phyloP scores from a whole-genome alignment of 2,113 vertebrate genomes.

The Crotalus helleri region DNA sequence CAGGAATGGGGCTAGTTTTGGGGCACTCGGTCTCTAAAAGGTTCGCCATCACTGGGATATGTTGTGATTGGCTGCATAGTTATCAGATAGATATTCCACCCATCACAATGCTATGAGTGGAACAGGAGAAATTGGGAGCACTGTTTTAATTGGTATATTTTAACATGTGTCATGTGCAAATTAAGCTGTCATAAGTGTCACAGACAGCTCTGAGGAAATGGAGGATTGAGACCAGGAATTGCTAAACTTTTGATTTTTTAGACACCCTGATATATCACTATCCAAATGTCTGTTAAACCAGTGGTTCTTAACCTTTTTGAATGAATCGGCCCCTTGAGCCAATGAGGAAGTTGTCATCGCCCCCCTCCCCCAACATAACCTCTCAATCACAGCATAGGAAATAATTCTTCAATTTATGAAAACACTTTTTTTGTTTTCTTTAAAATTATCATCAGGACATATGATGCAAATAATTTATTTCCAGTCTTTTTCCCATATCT shows the following conservation, averaged over 20 bases:
- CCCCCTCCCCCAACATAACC: no score
- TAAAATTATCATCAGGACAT: no score
- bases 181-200: background rate
- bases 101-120: background rate
- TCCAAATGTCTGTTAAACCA: background rate
- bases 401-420: no score
- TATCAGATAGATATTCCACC: background rate
- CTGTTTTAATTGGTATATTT: background rate
- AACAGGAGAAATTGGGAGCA: background rate
- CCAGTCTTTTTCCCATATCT: no score
- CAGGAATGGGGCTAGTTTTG: no score
- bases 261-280: background rate
- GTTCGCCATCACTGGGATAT: background rate
- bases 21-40: no score
- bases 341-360: no score
- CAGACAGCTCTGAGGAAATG: background rate
- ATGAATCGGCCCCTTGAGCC: no score
- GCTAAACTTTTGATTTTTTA: background rate
- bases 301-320: no score
- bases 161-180: background rate
- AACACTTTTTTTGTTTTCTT: no score
- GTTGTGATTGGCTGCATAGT: background rate
- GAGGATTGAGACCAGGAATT: background rate
- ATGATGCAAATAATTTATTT: no score
- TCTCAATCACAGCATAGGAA: no score